Base-by-base conservation (phyloP, 2,888 invertebrate genomes). In the Clistopyga incitator region DNA sequence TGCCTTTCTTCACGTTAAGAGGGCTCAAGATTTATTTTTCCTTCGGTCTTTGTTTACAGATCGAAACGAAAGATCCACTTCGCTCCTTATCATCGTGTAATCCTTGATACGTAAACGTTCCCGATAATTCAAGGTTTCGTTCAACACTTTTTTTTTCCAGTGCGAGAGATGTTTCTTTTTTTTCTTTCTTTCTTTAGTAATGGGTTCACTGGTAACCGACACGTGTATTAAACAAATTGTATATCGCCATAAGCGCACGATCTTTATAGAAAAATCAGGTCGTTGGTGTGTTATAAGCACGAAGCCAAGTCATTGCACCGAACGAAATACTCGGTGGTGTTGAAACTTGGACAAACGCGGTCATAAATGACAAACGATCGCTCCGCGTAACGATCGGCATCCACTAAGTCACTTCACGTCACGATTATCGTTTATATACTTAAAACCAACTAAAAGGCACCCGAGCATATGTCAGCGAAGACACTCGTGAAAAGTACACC, bases 71-170 rank as follows among this genome's bases (percentile, higher is more conserved):
- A 23, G 23, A 11, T 50, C n/a, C n/a, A 18, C n/a, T 34, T 34
- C 34, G n/a, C n/a, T n/a, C 54, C 42, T 71, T 71, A 71, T 70
- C 67, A 47, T 52, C 61, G 25, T 78, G 42, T 38, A 29, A 59
- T 61, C 52, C 34, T 11, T 50, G 71, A 56, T 56, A 42, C 23
- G 56, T 56, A 42, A 54, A 38, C 10, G 13, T n/a, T 13, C 23
- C 10, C n/a, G 71, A 71, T 25, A 70, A 54, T 20, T 6, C 38
- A 54, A 54, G 23, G 42, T 56, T 54, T 42, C 54, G 34, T 71
- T 42, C 23, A 23, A 18, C 34, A 34, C 34, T n/a, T 34, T 13
- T 23, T 56, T 23, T 56, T 56, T 56, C 25, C 38, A 38, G 38
- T 38, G 38, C 10, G 38, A 38, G 38, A 2, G 38, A 38, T 10